Conservation (phyloP, 92 coral and sea anemone species). For the Epizoanthus illoricatus region DNA sequence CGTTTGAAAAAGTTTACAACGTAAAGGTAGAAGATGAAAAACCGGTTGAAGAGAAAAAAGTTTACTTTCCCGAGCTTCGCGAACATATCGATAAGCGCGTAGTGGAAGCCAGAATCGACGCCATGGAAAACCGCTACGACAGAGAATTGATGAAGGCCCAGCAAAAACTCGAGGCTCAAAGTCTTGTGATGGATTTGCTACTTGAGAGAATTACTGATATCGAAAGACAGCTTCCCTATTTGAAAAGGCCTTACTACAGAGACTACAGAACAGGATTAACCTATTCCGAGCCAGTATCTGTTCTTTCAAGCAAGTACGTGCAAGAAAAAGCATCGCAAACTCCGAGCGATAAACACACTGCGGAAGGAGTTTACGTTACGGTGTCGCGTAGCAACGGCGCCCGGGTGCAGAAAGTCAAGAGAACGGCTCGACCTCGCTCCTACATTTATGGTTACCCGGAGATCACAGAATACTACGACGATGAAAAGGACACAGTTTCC, state of each 20-base stretch:
- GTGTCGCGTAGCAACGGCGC: constrained; percentile 50
- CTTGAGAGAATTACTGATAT: constrained; percentile 33
- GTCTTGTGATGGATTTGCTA: constrained; percentile 37
- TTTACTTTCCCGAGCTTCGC: constrained; percentile 35
- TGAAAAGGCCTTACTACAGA: constrained; percentile 25
- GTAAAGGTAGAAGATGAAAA: constrained; percentile 29
- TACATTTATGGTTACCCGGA: constrained; percentile 30
- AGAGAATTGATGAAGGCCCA: constrained; percentile 30
- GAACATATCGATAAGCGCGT: constrained; percentile 36
- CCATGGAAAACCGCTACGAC: constrained; percentile 41
- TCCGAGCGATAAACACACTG: constrained; percentile 38
- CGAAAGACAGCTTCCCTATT: constrained; percentile 21
- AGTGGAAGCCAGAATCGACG: constrained; percentile 37
- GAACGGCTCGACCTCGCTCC: constrained; percentile 8
- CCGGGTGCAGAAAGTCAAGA: constrained; percentile 29
- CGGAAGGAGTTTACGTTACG: constrained; percentile 36
- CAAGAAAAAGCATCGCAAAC: constrained; percentile 40
- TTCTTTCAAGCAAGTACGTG: constrained; percentile 32
- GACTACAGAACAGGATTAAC: constrained; percentile 9
- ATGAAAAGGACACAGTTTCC: neutral
- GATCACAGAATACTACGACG: constrained; percentile 11
- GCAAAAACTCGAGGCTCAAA: constrained; percentile 27
- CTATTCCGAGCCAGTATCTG: constrained; percentile 16
- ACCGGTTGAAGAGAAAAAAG: constrained; percentile 7
- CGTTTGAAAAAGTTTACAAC: constrained; percentile 31